Conservation (phyloP, 2,113 vertebrate species). For the Cygnus buccinator region DNA sequence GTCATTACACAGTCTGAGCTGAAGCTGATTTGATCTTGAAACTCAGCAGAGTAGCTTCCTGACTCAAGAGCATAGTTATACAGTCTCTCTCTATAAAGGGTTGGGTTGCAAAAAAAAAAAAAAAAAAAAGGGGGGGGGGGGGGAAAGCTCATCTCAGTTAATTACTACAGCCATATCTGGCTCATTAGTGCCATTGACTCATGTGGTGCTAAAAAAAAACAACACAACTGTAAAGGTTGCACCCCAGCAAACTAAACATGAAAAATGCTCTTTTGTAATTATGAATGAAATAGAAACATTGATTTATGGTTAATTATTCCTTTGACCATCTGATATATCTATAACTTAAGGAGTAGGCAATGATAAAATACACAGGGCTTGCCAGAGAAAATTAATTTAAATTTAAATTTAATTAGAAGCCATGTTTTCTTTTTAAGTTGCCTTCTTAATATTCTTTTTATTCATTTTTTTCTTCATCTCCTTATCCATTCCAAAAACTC, state of each 20-base stretch:
- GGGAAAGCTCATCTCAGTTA: constrained; percentile 18
- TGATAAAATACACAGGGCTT: background rate
- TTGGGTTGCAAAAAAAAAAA: background rate
- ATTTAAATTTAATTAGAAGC: constrained; percentile 11
- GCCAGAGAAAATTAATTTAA: background rate
- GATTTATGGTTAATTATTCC: constrained; percentile 57
- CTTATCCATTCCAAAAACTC: background rate
- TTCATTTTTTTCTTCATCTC: background rate
- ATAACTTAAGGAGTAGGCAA: constrained; percentile 7
- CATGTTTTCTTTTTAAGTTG: background rate
- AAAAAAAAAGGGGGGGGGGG: background rate
- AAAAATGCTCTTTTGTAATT: constrained; percentile 30
- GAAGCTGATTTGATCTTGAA: constrained; percentile 13
- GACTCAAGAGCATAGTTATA: background rate
- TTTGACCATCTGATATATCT: constrained; percentile 3
- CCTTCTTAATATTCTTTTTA: background rate
- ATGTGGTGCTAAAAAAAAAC: constrained; percentile 17
- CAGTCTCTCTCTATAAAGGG: background rate
- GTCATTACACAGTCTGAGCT: background rate
- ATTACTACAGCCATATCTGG: constrained; percentile 19
- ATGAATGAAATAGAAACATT: constrained; percentile 60
- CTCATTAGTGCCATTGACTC: constrained; percentile 61
- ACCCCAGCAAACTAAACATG: constrained; percentile 13
- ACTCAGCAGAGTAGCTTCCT: background rate
- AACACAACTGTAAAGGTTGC: constrained; percentile 43